These are phyloP conservation scores for Poecilia gillii DNA, from an alignment of 2,797 vertebrate species.

Conservation along the genomic window DNA sequence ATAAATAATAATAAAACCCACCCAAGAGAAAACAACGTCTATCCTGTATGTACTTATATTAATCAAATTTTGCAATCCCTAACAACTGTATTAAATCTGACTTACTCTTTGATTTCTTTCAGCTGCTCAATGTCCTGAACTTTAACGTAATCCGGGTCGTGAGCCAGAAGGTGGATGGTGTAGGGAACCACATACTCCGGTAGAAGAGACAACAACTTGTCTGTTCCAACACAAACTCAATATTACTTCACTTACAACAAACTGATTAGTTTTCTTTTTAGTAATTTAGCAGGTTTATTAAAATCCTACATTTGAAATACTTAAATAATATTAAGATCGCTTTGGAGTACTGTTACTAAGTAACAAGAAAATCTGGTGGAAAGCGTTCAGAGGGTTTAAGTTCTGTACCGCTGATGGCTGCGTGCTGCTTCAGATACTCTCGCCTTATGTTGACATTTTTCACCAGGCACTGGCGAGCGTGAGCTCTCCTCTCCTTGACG, in stretches of 20 bases:
- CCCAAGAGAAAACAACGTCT: too few relatives aligned
- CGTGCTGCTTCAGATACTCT: constrained; percentile 98
- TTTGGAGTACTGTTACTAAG: background rate
- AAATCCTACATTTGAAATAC: background rate
- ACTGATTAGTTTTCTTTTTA: background rate
- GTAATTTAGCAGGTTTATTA: background rate
- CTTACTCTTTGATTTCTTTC: constrained; percentile 99
- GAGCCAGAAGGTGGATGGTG: constrained; percentile 96
- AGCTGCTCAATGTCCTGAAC: constrained; percentile 98
- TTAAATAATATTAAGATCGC: background rate
- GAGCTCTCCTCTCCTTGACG: constrained; percentile 94
- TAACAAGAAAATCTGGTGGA: background rate
- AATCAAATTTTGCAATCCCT: background rate
- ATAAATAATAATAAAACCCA: too few relatives aligned
- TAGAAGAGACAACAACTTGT: constrained; percentile 94
- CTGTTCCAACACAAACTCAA: constrained; percentile 74
- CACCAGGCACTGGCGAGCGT: constrained; percentile 95
- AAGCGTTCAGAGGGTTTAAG: background rate
- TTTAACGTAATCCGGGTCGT: constrained; percentile 98
- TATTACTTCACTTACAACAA: background rate
- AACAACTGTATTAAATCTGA: constrained; percentile 1
- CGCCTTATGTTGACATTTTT: constrained; percentile 97
- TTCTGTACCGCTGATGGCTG: constrained; percentile 92
- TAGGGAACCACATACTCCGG: constrained; percentile 99
- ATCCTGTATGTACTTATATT: background rate